Evolutionary conservation across 2,797 vertebrate species (phyloP).

Genomic region (Knipowitschia caucasica): DNA sequence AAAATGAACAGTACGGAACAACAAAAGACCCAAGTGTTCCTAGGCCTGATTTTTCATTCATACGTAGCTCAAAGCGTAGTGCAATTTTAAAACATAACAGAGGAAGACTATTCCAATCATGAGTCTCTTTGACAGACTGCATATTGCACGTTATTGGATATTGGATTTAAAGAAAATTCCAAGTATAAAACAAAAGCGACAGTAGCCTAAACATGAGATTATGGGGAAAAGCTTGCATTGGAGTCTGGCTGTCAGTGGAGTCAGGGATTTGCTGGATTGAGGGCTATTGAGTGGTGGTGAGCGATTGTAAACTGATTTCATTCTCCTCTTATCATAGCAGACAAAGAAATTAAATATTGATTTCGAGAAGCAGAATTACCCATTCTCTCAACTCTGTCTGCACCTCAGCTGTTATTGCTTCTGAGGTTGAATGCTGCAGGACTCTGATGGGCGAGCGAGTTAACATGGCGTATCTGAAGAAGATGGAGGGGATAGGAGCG

Average conservation of each 20-base stretch:
- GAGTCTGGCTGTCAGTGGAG: constrained; percentile 19
- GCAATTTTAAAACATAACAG: no score
- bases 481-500: constrained; percentile 10
- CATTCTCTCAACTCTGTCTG: constrained; percentile 40
- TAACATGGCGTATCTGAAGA: constrained; percentile 27
- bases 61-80: no score
- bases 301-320: constrained; percentile 66
- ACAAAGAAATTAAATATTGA: constrained; percentile 81
- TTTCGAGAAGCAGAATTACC: constrained; percentile 60
- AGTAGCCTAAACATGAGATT: neutral
- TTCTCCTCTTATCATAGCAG: constrained; percentile 68
- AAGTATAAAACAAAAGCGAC: neutral
- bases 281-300: constrained; percentile 47
- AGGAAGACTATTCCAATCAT: no score
- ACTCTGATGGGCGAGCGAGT: constrained; percentile 14
- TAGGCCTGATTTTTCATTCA: no score
- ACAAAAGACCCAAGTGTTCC: no score
- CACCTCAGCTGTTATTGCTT: constrained; percentile 37
- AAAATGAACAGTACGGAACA: no score
- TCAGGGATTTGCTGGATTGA: constrained; percentile 31
- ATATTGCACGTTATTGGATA: no score
- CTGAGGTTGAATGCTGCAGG: constrained; percentile 34
- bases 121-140: no score
- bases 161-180: no score
- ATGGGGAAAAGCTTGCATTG: constrained; percentile 5